Evolutionary conservation across 2,888 invertebrate species (phyloP), one percentile per base, ranked within the genome.

Genomic region (Ceriagrion tenellum): DNA sequence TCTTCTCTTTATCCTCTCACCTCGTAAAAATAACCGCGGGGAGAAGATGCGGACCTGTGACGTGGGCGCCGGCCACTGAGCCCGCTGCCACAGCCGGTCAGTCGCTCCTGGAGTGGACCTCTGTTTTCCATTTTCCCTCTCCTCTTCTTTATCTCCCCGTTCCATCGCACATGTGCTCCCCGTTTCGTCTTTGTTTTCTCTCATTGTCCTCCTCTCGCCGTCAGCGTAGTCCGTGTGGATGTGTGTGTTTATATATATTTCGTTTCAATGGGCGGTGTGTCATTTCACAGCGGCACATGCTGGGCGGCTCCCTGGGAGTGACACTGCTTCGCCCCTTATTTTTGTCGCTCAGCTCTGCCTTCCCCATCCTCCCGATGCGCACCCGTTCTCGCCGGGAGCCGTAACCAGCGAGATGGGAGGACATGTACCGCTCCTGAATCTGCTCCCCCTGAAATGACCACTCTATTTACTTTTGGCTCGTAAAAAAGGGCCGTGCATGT

Each of bases 181-280:
- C 30, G 13, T 81, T 81, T 16, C 35, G 8, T 81, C 35, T 81
- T 81, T 26, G 81, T 81, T 30, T 35, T 35, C 2, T 35, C 81
- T 16, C 35, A 26, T 16, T 13, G 59, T 59, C 69, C 8, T 69
- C 69, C n/a, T 26, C 69, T 69, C n/a, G 81, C 26, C 81, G 35
- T 35, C 26, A 18, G 81, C 30, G 16, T 81, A n/a, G 16, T 35
- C 59, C 20, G 35, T 81, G 6, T 81, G 26, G 35, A n/a, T 81
- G 47, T 69, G 69, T 35, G 30, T 35, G 35, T 81, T 16, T 35
- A 81, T 35, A 81, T 81, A 35, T 81, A 81, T 81, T 81, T 81
- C 81, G 81, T 81, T 81, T 81, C 81, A 81, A 81, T 81, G 81
- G 81, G 81, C 35, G 81, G 81, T 81, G 81, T 81, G 81, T 81